Conservation (phyloP, 1,140 invertebrate genomes). For the Pygmarrhopalites habei region DNA sequence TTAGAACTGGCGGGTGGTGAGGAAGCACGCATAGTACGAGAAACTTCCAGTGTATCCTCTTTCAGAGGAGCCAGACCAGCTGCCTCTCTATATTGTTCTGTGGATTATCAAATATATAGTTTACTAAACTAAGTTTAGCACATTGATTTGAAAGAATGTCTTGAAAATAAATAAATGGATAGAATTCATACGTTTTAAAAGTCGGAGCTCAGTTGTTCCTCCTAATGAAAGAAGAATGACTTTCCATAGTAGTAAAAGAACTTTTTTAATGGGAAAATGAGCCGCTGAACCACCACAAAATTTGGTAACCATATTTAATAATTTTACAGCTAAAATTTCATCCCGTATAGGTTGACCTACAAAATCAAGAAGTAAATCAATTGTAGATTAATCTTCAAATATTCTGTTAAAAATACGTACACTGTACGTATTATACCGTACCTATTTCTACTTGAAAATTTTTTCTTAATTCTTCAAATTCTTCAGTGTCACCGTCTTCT, state of each 20-base stretch:
- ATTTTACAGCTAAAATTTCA: conserved; percentile 76
- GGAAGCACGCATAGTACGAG: conserved; percentile 84
- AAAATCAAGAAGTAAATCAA: too few relatives aligned
- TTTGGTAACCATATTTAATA: conserved; percentile 86
- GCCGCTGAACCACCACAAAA: conserved; percentile 90
- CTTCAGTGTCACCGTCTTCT: conserved; percentile 53
- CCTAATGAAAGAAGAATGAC: conserved; percentile 81
- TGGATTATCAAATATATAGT: conserved; percentile 10
- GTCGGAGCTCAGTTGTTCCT: conserved; percentile 71
- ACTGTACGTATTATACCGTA: too few relatives aligned
- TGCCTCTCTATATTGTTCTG: conserved; percentile 58
- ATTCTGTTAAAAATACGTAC: too few relatives aligned
- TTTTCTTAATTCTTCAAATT: conserved; percentile 63
- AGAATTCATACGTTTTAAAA: conserved; percentile 64
- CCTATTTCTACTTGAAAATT: conserved; percentile 74
- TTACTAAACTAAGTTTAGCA: too few relatives aligned
- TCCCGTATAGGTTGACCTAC: conserved; percentile 53
- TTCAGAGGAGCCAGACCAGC: conserved; percentile 64
- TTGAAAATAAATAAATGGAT: too few relatives aligned
- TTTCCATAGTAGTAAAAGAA: conserved; percentile 93
- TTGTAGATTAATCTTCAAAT: too few relatives aligned
- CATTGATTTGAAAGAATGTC: too few relatives aligned
- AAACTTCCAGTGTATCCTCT: conserved; percentile 90
- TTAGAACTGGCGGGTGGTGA: conserved; percentile 88
- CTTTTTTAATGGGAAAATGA: conserved; percentile 97